A percentile compares a stretch with the other conserved stretches of the same genome.
phyloP scores from a whole-genome alignment of 2,888 invertebrate genomes.

The Stomorhina lunata region DNA sequence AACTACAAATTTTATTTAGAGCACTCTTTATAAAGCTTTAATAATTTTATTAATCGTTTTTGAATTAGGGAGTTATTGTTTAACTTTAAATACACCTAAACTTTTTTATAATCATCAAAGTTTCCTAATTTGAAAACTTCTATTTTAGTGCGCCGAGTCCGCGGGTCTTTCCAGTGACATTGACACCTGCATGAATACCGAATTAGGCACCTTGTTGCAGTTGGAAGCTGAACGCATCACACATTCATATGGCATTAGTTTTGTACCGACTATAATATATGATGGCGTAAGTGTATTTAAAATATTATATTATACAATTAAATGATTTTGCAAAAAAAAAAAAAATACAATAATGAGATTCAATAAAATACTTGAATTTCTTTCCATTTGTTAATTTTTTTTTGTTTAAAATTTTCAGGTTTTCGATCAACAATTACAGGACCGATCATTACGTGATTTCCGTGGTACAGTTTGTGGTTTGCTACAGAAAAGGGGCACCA shows the following conservation, averaged over 20 bases:
- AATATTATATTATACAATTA: not conserved
- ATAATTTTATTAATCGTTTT: too few species aligned
- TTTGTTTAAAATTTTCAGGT: conserved; percentile 70
- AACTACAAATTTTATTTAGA: too few species aligned
- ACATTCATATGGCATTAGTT: conserved; percentile 76
- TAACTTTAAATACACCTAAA: too few species aligned
- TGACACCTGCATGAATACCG: conserved; percentile 78
- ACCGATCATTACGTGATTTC: conserved; percentile 79
- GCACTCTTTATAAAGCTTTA: too few species aligned
- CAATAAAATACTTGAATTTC: not conserved
- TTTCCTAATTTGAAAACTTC: not conserved
- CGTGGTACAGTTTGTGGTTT: conserved; percentile 78
- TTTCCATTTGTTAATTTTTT: not conserved
- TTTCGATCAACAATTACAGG: conserved; percentile 79
- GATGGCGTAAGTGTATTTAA: conserved; percentile 80
- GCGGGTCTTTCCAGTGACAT: conserved; percentile 78
- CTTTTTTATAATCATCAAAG: too few species aligned
- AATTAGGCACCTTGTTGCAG: conserved; percentile 80
- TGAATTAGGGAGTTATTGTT: too few species aligned
- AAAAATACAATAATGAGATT: not conserved
- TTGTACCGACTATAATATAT: conserved; percentile 81
- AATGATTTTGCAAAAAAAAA: not conserved
- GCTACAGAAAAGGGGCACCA: conserved; percentile 69
- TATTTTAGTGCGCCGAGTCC: conserved; percentile 78
- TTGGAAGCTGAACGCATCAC: conserved; percentile 81